Evolutionary conservation across 2,888 invertebrate genomes (phyloP), one percentile per base, ranked within the genome.

Genomic region (Philhelius pedissequus): DNA sequence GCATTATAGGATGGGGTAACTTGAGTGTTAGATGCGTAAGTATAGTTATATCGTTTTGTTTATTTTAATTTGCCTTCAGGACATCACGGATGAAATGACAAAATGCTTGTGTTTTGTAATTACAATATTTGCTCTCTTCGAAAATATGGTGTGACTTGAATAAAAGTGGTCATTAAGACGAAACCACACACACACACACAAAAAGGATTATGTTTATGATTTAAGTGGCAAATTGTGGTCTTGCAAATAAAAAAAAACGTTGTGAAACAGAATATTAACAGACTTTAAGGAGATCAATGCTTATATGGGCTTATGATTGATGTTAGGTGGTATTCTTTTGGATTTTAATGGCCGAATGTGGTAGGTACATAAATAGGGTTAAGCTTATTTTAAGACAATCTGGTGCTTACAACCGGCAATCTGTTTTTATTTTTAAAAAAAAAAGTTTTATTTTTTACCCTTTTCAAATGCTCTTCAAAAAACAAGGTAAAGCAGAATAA

Each of bases 51-150:
- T 71, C 58, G 35, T 76, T 81, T 71, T 77, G 54, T 77, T 82
- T 68, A 77, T 73, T 82, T 77, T 73, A 78, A 70, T 82, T 62
- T 71, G 58, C 74, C 71, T 62, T 35, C 18, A 77, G 82, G 82
- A 78, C 77, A 71, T 81, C 76, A 76, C 62, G 64, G 32, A 40
- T 45, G 70, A 22, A 40, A 64, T 60, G 54, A 45, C 54, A 50
- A 56, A 40, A 71, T 66, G 60, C 43, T 52, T 50, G 43, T 48
- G 62, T 38, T 9, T 45, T 32, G 71, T 35, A 56, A 66, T 64
- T 66, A 50, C 50, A 20, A 35, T 56, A 56, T 56, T n/a, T 20
- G 56, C 56, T 82, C 25, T 71, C 45, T 62, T 71, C 45, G 27
- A 38, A 68, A 77, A 71, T 80, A 54, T 77, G 77, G 58, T 50